Evolutionary conservation across 1,140 invertebrate species (phyloP).

Genomic region (Papilio machaon): DNA sequence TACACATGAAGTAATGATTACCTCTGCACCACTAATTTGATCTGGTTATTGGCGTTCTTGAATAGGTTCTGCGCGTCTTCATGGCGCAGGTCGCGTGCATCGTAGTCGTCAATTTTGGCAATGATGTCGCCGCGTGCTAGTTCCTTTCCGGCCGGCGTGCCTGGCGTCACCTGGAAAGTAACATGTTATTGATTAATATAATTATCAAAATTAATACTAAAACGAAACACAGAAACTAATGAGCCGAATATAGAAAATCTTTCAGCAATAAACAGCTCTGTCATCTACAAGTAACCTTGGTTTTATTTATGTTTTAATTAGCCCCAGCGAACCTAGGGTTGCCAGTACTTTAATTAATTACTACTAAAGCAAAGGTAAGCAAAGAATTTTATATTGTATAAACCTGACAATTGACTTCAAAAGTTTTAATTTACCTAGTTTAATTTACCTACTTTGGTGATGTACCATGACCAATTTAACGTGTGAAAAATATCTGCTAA

Average conservation of each 20-base stretch:
- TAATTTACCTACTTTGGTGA: too few species aligned
- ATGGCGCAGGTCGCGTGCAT: conserved; percentile 92
- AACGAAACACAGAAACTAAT: background rate
- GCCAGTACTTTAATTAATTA: too few species aligned
- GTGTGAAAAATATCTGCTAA: background rate
- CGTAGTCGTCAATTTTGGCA: conserved; percentile 93
- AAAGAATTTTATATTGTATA: too few species aligned
- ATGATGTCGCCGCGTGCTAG: conserved; percentile 95
- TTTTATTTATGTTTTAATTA: too few species aligned
- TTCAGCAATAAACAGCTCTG: too few species aligned
- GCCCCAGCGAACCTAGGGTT: too few species aligned
- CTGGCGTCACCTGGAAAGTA: conserved; percentile 84
- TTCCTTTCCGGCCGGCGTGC: conserved; percentile 90
- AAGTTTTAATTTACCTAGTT: background rate
- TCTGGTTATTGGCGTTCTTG: conserved; percentile 88
- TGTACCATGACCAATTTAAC: background rate
- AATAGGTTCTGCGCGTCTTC: conserved; percentile 95
- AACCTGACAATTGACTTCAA: background rate
- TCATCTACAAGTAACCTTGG: too few species aligned
- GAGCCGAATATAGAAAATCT: too few species aligned
- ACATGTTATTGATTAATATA: background rate
- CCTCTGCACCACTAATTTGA: conserved; percentile 86
- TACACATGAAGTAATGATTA: conserved; percentile 54
- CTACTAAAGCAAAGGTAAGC: too few species aligned
- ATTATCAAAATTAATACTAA: background rate